phyloP scores from a whole-genome alignment of 2,888 invertebrate genomes.

The Conops quadrifasciatus region DNA sequence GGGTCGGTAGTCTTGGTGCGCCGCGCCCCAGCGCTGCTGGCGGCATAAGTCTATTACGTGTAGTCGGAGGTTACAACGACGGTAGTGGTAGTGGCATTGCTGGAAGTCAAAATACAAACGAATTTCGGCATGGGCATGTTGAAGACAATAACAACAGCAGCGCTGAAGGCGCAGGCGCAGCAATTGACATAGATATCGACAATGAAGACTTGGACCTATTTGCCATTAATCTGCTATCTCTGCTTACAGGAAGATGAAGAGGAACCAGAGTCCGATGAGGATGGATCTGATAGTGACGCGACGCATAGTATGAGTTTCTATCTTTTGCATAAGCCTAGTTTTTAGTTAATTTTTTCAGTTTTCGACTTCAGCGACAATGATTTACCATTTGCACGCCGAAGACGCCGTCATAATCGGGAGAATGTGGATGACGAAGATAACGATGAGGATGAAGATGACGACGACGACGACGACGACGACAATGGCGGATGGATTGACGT shows the following conservation, averaged over 20 bases:
- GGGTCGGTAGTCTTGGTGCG: constrained; percentile 46
- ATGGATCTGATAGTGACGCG: constrained; percentile 64
- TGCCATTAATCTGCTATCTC: constrained; percentile 53
- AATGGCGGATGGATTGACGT: constrained; percentile 49
- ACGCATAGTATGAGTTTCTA: constrained; percentile 52
- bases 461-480: constrained; percentile 48
- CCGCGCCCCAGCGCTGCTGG: constrained; percentile 50
- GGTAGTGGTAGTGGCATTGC: constrained; percentile 37
- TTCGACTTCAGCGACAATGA: constrained; percentile 53
- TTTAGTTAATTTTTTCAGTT: constrained; percentile 44
- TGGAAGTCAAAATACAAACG: constrained; percentile 32
- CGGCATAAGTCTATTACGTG: constrained; percentile 39
- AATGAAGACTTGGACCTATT: constrained; percentile 43
- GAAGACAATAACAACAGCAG: constrained; percentile 35
- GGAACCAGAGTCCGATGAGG: constrained; percentile 71
- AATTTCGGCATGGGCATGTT: constrained; percentile 21
- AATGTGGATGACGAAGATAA: constrained; percentile 30
- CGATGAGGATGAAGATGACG: constrained; percentile 47
- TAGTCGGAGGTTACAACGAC: constrained; percentile 32
- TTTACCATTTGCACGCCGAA: constrained; percentile 38
- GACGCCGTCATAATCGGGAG: constrained; percentile 23
- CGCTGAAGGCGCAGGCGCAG: constrained; percentile 43
- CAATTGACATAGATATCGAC: constrained; percentile 43
- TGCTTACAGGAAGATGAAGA: constrained; percentile 71
- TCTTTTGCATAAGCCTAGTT: neutral